phyloP scores from a whole-genome alignment of 2,113 vertebrate species.

The Eupsittula cactorum region DNA sequence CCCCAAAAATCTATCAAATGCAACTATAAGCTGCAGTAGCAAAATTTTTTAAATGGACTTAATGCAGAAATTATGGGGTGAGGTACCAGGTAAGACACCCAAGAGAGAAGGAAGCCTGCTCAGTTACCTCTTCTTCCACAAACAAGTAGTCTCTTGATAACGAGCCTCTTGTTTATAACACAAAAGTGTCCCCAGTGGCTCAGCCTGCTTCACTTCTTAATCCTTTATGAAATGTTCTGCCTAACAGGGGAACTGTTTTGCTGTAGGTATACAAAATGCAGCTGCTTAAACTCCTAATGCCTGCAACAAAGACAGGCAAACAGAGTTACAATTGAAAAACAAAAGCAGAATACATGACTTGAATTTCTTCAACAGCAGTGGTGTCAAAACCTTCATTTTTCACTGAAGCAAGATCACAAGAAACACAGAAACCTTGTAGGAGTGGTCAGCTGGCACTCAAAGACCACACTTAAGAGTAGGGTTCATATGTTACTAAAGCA shows the following conservation, averaged over 20 bases:
- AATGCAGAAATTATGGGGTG: not conserved
- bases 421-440: conserved; percentile 14
- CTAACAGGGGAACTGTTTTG: conserved; percentile 48
- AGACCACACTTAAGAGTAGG: conserved; percentile 22
- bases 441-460: not conserved
- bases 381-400: conserved; percentile 61
- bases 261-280: conserved; percentile 50
- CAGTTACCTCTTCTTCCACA: conserved; percentile 63
- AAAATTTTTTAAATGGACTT: not conserved
- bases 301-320: not conserved
- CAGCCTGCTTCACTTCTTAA: not conserved
- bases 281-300: not conserved
- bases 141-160: conserved; percentile 74
- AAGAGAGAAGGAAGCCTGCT: conserved; percentile 66
- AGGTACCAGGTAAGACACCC: conserved; percentile 41
- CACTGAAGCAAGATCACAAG: not conserved
- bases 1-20: not conserved
- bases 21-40: not conserved
- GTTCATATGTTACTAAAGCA: conserved; percentile 10
- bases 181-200: conserved; percentile 55
- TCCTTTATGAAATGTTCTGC: conserved; percentile 11
- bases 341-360: conserved; percentile 26
- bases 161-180: conserved; percentile 64
- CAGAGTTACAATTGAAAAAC: conserved; percentile 37
- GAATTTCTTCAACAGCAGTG: not conserved